Evolutionary conservation across 1,140 invertebrate genomes (phyloP).

Genomic region (Diorhabda elongata): DNA sequence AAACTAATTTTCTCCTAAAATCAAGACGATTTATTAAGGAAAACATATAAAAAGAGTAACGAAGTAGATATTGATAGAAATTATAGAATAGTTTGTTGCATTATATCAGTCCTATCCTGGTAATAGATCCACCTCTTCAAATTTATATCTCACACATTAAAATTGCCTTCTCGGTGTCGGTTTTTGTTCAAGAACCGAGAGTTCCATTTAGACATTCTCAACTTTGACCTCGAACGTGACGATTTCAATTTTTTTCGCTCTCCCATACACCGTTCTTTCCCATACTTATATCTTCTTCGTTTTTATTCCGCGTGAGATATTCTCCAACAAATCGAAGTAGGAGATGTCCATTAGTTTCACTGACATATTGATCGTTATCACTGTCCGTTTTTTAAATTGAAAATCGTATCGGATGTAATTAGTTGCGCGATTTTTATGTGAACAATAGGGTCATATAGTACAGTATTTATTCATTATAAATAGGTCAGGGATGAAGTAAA

Average conservation of each 20-base stretch:
- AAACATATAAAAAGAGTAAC: too few species aligned
- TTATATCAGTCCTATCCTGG: too few species aligned
- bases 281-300: conserved; percentile 1
- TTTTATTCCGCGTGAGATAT: not conserved
- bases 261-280: conserved; percentile 6
- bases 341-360: not conserved
- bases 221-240: conserved; percentile 12
- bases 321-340: not conserved
- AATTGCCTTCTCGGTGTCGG: not conserved
- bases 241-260: conserved; percentile 7
- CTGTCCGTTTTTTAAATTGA: too few species aligned
- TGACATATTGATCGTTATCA: not conserved
- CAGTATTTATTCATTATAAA: too few species aligned
- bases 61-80: too few species aligned
- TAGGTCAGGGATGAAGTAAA: too few species aligned
- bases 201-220: conserved; percentile 4
- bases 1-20: too few species aligned
- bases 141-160: not conserved
- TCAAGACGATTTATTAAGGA: too few species aligned
- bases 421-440: too few species aligned
- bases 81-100: too few species aligned
- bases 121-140: not conserved
- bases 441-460: too few species aligned
- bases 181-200: not conserved
- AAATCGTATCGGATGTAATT: too few species aligned